Evolutionary conservation across 2,888 invertebrate genomes (phyloP), one percentile per base, ranked within the genome.

Genomic region (Ariolimax columbianus): DNA sequence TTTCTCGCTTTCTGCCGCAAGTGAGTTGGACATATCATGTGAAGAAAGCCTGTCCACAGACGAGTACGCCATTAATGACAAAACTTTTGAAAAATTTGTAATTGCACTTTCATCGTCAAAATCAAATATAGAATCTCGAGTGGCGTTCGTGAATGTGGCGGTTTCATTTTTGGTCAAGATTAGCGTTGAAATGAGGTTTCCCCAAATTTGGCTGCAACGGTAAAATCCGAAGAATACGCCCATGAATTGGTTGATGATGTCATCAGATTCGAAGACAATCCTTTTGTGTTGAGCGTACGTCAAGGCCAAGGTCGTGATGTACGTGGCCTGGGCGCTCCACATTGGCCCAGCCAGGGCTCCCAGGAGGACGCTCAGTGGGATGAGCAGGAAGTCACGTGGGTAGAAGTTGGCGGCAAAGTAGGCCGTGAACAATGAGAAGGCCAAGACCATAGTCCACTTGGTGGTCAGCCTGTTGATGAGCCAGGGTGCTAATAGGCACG

Each of bases 281-380:
- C 89, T 87, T 36, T 89, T 89, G 85, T 92, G 91, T 59, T 92
- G 90, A 0, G 93, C 92, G 84, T 93, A 92, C 17, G 91, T 91
- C 40, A 93, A 83, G 4, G 93, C 92, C 11, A 93, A 85, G 11
- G 92, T 92, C 9, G 93, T 93, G 14, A 93, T 89, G 83, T 92
- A 92, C 23, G 92, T 93, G 63, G 92, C 91, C 86, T 93, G 93
- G 0, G 93, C 93, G 77, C 92, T 91, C 92, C 93, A 92, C 77
- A 93, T 84, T 19, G 93, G 93, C 2, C 93, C 93, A 0, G 91
- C 90, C 30, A 92, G 85, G 1, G 91, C 85, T 0, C 93, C 93
- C 9, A 93, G 88, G 17, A 91, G 82, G 19, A 92, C 86, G 23
- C 85, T 85, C n/a, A 85, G 77, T 0, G 93, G 93, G n/a, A 93